Evolutionary conservation across 2,888 invertebrate species (phyloP).

Genomic region (Alentia gelatinosa): DNA sequence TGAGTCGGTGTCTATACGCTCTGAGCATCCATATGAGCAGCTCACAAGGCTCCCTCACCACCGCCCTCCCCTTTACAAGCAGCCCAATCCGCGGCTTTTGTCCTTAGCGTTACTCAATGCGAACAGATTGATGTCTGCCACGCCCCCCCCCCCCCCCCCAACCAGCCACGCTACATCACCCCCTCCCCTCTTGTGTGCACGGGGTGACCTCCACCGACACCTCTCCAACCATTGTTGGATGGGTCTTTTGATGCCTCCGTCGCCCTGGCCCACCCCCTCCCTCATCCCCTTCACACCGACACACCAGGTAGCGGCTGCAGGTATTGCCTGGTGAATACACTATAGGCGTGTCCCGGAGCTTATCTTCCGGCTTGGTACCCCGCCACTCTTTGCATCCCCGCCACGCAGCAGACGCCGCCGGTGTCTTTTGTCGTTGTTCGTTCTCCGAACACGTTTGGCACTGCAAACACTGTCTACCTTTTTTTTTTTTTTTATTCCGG

Average conservation of each 20-base stretch:
- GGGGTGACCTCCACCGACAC: neutral
- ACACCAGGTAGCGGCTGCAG: neutral
- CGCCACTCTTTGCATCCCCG: too few species aligned
- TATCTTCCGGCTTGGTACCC: too few species aligned
- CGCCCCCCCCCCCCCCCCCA: neutral
- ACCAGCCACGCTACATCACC: neutral
- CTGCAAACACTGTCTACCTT: too few species aligned
- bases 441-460: too few species aligned
- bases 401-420: too few species aligned
- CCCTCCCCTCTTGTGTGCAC: neutral
- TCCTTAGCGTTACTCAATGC: neutral
- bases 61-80: neutral
- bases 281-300: neutral
- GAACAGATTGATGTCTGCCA: neutral
- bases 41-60: neutral
- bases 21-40: neutral
- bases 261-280: neutral
- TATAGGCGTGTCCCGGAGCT: too few species aligned
- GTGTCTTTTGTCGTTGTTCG: too few species aligned
- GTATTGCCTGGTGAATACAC: too few species aligned
- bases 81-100: neutral
- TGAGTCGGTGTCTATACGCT: neutral
- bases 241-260: neutral
- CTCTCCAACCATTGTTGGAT: neutral
- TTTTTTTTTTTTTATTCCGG: too few species aligned